Conservation (phyloP, 2,797 vertebrate genomes). For the Spheniscus humboldti region DNA sequence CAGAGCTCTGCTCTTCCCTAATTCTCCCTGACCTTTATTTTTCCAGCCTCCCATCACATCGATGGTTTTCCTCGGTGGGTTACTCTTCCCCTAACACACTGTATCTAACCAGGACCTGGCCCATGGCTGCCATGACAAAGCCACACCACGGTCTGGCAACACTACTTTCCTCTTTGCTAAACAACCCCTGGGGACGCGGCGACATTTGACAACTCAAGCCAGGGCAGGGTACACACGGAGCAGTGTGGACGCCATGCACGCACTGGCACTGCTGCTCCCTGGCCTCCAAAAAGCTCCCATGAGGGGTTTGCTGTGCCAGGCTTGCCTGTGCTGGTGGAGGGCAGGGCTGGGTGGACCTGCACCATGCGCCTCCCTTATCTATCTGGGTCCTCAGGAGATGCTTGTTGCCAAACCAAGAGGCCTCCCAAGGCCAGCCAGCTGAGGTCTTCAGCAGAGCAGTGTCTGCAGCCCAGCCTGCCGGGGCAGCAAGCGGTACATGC, state of each 20-base stretch:
- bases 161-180: neutral
- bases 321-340: neutral
- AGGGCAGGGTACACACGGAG: neutral
- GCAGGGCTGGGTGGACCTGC: neutral
- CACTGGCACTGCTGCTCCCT: neutral
- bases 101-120: neutral
- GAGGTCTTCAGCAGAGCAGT: neutral
- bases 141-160: neutral
- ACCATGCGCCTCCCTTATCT: neutral
- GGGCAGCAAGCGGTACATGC: neutral
- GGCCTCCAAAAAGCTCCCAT: neutral
- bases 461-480: neutral
- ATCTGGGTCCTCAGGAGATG: neutral
- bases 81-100: neutral
- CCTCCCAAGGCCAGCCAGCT: neutral
- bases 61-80: neutral
- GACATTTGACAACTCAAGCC: neutral
- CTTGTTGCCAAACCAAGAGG: neutral
- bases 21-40: neutral
- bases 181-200: neutral
- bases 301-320: neutral
- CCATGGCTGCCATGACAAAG: neutral
- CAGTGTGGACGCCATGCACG: rapidly evolving
- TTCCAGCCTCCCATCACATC: neutral
- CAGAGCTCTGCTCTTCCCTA: neutral